Percentiles rank a stretch among this genome's conserved stretches.
phyloP scores from a whole-genome alignment of 2,113 vertebrate genomes.

The Jacana jacana region DNA sequence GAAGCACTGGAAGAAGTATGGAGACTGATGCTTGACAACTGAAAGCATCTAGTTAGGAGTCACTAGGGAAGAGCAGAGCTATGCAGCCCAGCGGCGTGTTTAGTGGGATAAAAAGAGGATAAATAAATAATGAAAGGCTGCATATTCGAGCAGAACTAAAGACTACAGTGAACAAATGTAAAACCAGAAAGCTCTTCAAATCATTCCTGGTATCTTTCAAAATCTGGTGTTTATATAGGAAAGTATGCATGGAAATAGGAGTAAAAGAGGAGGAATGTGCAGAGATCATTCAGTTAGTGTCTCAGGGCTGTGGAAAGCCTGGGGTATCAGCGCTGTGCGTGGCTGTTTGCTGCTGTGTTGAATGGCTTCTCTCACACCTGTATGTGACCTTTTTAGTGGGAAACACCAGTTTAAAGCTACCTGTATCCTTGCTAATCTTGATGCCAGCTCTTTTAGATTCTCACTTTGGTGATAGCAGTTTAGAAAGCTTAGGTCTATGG shows the following conservation, averaged over 20 bases:
- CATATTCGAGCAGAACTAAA: neutral
- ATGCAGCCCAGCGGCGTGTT: neutral
- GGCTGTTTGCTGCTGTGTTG: neutral
- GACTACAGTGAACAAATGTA: neutral
- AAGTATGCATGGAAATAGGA: neutral
- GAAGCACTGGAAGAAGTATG: neutral
- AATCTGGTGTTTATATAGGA: neutral
- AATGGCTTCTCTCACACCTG: neutral
- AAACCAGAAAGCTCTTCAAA: neutral
- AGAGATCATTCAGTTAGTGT: neutral
- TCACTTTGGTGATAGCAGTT: neutral
- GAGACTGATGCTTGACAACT: neutral
- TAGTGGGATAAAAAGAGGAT: neutral
- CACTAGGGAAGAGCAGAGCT: neutral
- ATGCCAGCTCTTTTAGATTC: neutral
- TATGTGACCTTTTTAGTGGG: neutral
- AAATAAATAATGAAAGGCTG: neutral
- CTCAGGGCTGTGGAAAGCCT: neutral
- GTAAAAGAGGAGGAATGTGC: neutral
- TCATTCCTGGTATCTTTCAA: neutral
- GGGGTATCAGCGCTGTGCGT: neutral
- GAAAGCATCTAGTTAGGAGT: neutral
- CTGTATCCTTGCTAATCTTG: neutral
- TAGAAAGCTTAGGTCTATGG: neutral
- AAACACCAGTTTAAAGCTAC: neutral